Base-by-base conservation (phyloP, 1,140 invertebrate species). In the Bombus turneri region DNA sequence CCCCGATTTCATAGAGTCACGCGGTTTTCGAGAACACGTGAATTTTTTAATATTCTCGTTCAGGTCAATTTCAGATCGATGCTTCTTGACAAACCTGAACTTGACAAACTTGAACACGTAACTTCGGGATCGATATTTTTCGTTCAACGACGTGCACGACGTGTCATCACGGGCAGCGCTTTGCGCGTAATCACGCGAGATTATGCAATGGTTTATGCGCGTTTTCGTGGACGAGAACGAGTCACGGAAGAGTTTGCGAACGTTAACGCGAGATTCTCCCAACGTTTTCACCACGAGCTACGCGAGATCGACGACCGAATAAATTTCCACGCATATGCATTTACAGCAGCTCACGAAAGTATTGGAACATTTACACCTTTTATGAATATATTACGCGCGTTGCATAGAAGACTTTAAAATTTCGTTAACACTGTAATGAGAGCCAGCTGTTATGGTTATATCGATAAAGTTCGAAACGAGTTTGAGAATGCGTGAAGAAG, bases 201-300 rank as follows among this genome's bases (percentile, higher is more conserved):
- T 76, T 76, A 76, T 57, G 74, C 74, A 76, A 76, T 25, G 25
- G 71, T 41, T 72, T 41, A 41, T n/a, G 74, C 25, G 74, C 74
- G 53, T 76, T 76, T 59, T 57, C 71, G 71, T 72, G 39, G 71
- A 72, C 71, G 71, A n/a, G 39, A 41, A 25, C 69, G 53, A 57
- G 43, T 76, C 74, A n/a, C 74, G 74, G 34, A 76, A 59, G 74
- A 59, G 28, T 28, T 72, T 41, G 6, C 71, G 4, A 28, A 41
- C 28, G 71, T 72, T 41, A 41, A 72, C 69, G 69, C 41, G 47
- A 31, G n/a, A 76, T 53, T 57, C 74, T 72, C 47, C 34, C 31
- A 41, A 74, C 41, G 43, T 74, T 74, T 74, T 74, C 72, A 74
- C 72, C 72, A 12, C 18, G 22, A 1, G 43, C 18, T 57, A 22